These are phyloP conservation scores for Ochotona princeps DNA, from an alignment of 2,113 vertebrate species.

Conservation along the genomic window DNA sequence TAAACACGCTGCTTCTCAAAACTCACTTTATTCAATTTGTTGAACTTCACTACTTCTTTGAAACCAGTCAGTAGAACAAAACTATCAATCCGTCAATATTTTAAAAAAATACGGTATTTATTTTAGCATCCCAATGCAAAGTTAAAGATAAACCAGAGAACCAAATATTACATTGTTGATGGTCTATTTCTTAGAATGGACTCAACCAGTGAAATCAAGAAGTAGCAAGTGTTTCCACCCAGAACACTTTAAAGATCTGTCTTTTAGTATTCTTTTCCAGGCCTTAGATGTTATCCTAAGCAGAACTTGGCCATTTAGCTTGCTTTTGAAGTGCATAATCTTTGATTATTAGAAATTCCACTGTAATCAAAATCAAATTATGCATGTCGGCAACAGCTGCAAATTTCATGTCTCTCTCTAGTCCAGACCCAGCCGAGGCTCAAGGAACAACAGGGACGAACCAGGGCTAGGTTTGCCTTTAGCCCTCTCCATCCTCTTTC, in stretches of 20 bases:
- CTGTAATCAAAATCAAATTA: not conserved
- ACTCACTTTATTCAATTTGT: not conserved
- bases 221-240: not conserved
- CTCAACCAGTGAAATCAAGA: not conserved
- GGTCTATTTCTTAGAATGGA: not conserved
- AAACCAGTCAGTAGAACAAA: constrained; percentile 42
- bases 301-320: not conserved
- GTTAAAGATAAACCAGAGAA: constrained; percentile 41
- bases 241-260: not conserved
- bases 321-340: not conserved
- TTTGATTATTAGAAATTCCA: not conserved
- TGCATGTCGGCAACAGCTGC: not conserved
- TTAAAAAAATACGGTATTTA: constrained; percentile 33
- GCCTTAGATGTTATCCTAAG: not conserved
- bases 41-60: constrained; percentile 1
- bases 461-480: not conserved
- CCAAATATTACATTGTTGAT: not conserved
- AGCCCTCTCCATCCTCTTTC: not conserved
- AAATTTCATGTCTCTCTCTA: not conserved
- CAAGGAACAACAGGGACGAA: not conserved
- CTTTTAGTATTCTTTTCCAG: not conserved
- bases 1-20: constrained; percentile 11
- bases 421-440: too few relatives aligned
- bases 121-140: not conserved
- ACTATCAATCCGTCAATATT: constrained; percentile 30